Evolutionary conservation across 2,797 vertebrate species (phyloP), one percentile per base, ranked within the genome.

Genomic region (Chelon auratus): DNA sequence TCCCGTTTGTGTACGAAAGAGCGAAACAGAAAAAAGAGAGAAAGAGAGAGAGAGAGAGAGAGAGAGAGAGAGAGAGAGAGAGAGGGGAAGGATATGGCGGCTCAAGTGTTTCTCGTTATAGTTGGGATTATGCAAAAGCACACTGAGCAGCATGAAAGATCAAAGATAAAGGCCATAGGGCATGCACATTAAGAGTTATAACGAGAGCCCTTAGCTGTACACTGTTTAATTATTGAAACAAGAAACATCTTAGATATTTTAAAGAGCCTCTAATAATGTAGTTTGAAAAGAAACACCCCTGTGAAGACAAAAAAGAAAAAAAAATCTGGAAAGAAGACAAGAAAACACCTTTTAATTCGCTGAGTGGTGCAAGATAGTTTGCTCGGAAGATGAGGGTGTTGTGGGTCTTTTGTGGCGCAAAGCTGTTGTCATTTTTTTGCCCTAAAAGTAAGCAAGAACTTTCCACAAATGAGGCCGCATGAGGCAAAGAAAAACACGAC

Each of bases 121-220:
- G 72, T 72, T 63, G 75, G 81, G 85, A 89, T 89, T 90, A 92
- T 92, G 89, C 90, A 91, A 91, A 91, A 89, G 89, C 82, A 70
- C 84, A 88, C 72, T 72, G 86, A 83, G 82, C 70, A 90, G 77
- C 87, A 74, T 75, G 82, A 86, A 84, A 93, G 92, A 93, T 94
- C 93, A 94, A 93, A 94, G 92, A 91, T 83, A 89, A 87, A 92
- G 91, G 91, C 92, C 89, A 93, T 90, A 92, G 92, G 91, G 91
- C 87, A 89, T 89, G 86, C 86, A 90, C 89, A 90, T 91, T 92
- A 93, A 87, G 87, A 87, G 85, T 89, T 92, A 83, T 87, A 92
- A 92, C 85, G 80, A 90, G 91, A 85, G 83, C 89, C 90, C 90
- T 92, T 86, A 89, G 90, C 90, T 77, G 80, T 85, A 86, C 89